A percentile compares a stretch with the other conserved stretches of the same genome.
These are phyloP conservation scores for Cyprinodon brontotheroides DNA, from an alignment of 2,113 vertebrate species.

Conservation along the genomic window DNA sequence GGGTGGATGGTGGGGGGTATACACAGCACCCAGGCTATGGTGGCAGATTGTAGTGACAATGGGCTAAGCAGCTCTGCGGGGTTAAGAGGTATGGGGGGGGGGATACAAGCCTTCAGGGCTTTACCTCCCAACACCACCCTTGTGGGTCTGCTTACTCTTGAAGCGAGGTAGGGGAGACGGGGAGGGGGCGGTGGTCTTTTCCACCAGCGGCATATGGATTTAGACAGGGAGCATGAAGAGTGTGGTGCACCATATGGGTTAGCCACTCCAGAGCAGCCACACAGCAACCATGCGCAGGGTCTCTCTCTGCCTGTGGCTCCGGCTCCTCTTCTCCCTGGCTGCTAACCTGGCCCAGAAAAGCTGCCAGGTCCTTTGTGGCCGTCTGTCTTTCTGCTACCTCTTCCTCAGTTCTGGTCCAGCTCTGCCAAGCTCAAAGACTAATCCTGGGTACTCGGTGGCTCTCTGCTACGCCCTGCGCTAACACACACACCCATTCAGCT, in stretches of 20 bases:
- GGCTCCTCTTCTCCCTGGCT: conserved; percentile 42
- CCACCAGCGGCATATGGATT: conserved; percentile 97
- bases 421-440: conserved; percentile 55
- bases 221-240: conserved; percentile 93
- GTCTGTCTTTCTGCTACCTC: conserved; percentile 56
- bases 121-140: conserved; percentile 93
- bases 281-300: conserved; percentile 60
- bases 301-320: conserved; percentile 45
- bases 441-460: conserved; percentile 53
- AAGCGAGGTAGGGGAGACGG: conserved; percentile 82
- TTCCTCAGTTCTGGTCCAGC: conserved; percentile 45
- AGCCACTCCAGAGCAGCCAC: conserved; percentile 89
- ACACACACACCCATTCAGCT: too few species aligned
- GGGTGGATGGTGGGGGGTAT: conserved; percentile 58
- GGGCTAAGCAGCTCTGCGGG: conserved; percentile 87
- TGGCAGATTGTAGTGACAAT: conserved; percentile 97
- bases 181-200: conserved; percentile 85
- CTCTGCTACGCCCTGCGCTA: conserved; percentile 42
- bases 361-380: conserved; percentile 40
- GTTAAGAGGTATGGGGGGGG: conserved; percentile 80
- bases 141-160: conserved; percentile 78
- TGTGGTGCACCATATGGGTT: conserved; percentile 92
- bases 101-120: conserved; percentile 87
- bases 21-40: conserved; percentile 78
- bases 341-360: conserved; percentile 46